A percentile compares a stretch with the other conserved stretches of the same genome.
Conservation (phyloP, 2,113 vertebrate genomes). For the Argyrosomus japonicus region DNA sequence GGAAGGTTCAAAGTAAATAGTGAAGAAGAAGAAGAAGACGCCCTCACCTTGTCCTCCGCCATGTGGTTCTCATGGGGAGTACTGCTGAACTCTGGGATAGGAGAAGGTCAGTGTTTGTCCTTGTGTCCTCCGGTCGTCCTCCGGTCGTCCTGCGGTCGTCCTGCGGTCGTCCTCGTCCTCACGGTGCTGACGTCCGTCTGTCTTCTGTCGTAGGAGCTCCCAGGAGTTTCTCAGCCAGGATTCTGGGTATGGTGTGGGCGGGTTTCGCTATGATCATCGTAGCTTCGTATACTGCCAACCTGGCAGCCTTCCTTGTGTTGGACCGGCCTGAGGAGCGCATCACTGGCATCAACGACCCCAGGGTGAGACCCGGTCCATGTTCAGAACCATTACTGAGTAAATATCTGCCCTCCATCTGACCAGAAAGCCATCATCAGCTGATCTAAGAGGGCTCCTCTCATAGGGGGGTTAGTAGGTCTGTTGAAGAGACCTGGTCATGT, state of each 20-base stretch:
- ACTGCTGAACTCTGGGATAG: constrained; percentile 95
- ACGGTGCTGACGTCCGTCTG: not conserved
- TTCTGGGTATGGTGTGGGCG: constrained; percentile 98
- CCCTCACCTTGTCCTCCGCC: constrained; percentile 94
- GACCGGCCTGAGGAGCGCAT: constrained; percentile 97
- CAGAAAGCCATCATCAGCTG: no score
- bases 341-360: constrained; percentile 96
- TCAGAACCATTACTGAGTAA: no score
- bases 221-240: constrained; percentile 94
- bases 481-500: no score
- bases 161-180: no score
- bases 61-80: constrained; percentile 99
- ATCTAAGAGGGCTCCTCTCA: no score
- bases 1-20: constrained; percentile 98
- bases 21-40: constrained; percentile 96
- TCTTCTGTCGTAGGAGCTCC: constrained; percentile 87
- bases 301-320: constrained; percentile 98
- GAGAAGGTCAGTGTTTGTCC: constrained; percentile 87
- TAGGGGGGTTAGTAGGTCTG: no score
- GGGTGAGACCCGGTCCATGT: constrained; percentile 78
- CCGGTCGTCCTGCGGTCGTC: no score
- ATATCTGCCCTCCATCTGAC: no score
- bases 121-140: not conserved
- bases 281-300: constrained; percentile 97
- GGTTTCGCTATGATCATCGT: constrained; percentile 99